phyloP scores from a whole-genome alignment of 92 coral and sea anemone species.

The Palythoa grandis region DNA sequence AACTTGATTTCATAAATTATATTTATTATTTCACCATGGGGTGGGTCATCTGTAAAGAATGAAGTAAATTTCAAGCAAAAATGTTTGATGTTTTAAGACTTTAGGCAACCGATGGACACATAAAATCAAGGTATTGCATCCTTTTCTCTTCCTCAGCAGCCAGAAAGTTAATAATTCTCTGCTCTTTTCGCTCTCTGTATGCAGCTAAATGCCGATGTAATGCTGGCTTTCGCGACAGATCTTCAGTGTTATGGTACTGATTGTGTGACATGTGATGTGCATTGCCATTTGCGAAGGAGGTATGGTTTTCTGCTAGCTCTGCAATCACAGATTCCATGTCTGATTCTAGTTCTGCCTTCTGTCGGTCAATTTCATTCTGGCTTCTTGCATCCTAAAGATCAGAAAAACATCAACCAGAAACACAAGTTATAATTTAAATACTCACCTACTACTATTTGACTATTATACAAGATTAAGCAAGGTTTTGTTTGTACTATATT shows the following conservation, averaged over 20 bases:
- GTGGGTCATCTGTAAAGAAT: no score
- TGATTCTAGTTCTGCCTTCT: constrained; percentile 72
- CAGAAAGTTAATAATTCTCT: constrained; percentile 72
- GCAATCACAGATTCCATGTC: constrained; percentile 76
- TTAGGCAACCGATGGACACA: constrained; percentile 48
- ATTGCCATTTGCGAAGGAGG: constrained; percentile 47
- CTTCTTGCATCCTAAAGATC: constrained; percentile 65
- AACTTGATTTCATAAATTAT: no score
- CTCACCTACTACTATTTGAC: no score
- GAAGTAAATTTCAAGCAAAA: no score
- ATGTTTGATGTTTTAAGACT: no score
- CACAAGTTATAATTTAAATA: not conserved
- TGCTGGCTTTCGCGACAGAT: constrained; percentile 64
- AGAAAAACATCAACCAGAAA: not conserved
- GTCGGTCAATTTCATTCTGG: constrained; percentile 45
- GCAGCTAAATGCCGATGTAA: constrained; percentile 59
- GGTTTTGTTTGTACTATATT: no score
- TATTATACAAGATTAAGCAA: no score
- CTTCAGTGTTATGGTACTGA: constrained; percentile 38
- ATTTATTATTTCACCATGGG: no score
- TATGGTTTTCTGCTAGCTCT: constrained; percentile 44
- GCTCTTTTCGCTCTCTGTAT: constrained; percentile 60
- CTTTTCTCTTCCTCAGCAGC: constrained; percentile 63
- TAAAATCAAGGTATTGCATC: constrained; percentile 61
- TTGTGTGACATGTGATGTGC: constrained; percentile 22